Evolutionary conservation across 1,140 invertebrate species (phyloP), one percentile per base, ranked within the genome.

Genomic region (Calliopsis andreniformis): DNA sequence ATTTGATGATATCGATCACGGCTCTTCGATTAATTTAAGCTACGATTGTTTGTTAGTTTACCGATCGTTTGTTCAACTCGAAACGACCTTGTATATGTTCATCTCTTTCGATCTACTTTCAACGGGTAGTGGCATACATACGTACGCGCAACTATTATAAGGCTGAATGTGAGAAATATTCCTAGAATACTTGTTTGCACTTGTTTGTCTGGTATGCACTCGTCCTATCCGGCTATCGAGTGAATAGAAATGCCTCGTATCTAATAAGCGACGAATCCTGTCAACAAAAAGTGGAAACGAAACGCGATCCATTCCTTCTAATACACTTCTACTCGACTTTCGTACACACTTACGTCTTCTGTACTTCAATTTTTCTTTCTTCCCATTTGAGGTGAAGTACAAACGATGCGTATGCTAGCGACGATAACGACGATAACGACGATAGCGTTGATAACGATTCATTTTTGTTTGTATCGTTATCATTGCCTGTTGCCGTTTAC

Each of bases 211-310:
- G 42, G 51, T 56, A 35, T 59, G 61, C 51, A 14, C 35, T 70
- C 42, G 10, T n/a, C 43, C 23, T 14, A 20, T 16, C 23, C 12
- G 18, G 56, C 8, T 20, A 16, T 12, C 32, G 28, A 8, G 49
- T 39, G 43, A 25, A 18, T 5, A 12, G 1, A 39, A 3, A 39
- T 10, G 35, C 35, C 10, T 39, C 20, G 42, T 69, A 64, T 66
- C 67, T 25, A 43, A 28, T 30, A 62, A 61, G 55, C 55, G 55
- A 25, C 28, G 62, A 79, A 79, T 62, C 62, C 30, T 62, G 23
- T 72, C 45, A 79, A 85, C 63, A 87, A 87, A 87, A 89, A 89
- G 85, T 47, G 82, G 88, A 84, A 89, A 88, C 87, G 85, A 87
- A 87, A 77, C 85, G 80, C 85, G 87, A 89, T 86, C 42, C 58